Percentiles rank a stretch among this genome's conserved stretches.
Evolutionary conservation across 2,113 vertebrate species (phyloP).

Genomic region (Peucedramus taeniatus): DNA sequence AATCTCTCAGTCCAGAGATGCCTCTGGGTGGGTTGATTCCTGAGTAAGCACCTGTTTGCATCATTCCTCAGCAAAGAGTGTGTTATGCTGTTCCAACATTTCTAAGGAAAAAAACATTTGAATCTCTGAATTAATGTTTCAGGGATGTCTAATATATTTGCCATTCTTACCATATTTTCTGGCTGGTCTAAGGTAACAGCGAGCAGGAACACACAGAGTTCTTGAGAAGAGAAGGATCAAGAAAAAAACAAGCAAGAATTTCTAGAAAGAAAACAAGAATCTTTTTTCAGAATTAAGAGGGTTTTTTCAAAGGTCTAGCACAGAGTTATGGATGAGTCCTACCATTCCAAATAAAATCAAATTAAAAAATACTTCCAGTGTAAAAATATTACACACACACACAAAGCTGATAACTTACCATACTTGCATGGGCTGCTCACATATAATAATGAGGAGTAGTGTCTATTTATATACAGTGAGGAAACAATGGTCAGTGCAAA

Average conservation of each 20-base stretch:
- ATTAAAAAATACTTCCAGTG: neutral
- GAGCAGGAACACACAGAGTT: neutral
- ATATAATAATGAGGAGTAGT: neutral
- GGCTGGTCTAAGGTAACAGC: slow-evolving; percentile 52
- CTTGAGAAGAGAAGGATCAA: slow-evolving; percentile 21
- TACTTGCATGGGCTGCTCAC: slow-evolving; percentile 10
- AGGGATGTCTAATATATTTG: neutral
- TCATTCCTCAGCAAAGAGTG: neutral
- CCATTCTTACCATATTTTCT: slow-evolving; percentile 51
- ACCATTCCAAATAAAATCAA: neutral
- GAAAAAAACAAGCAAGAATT: neutral
- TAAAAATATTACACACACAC: neutral
- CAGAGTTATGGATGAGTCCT: neutral
- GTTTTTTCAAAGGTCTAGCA: neutral
- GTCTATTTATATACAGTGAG: slow-evolving; percentile 10
- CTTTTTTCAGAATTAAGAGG: neutral
- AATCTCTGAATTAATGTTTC: neutral
- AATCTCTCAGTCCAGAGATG: neutral
- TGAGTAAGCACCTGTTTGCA: neutral
- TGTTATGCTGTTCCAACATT: neutral
- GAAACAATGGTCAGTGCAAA: slow-evolving; percentile 40
- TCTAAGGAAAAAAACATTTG: neutral
- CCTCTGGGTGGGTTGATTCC: neutral
- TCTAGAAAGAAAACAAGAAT: slow-evolving; percentile 13
- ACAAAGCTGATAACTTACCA: slow-evolving; percentile 33